A percentile compares a stretch with the other conserved stretches of the same genome.
These are phyloP conservation scores for Leucozona laternaria DNA, from an alignment of 2,888 invertebrate genomes.

Conservation along the genomic window DNA sequence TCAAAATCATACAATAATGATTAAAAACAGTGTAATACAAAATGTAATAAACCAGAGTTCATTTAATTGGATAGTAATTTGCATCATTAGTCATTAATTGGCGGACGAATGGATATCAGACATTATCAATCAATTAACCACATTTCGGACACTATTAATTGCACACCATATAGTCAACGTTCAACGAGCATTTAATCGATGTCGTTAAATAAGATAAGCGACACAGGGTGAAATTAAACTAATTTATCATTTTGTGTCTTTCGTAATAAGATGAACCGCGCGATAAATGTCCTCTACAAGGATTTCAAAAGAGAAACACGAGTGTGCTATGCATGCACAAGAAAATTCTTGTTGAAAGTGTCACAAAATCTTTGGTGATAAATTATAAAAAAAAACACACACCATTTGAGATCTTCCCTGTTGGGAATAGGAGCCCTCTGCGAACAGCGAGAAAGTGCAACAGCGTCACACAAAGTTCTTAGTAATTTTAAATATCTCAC, in stretches of 20 bases:
- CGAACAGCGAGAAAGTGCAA: neutral
- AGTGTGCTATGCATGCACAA: neutral
- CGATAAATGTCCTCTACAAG: neutral
- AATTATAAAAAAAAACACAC: conserved; percentile 16
- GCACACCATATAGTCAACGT: neutral
- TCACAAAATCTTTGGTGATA: conserved; percentile 26
- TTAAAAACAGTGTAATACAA: neutral
- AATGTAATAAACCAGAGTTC: neutral
- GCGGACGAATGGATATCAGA: neutral
- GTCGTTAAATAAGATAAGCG: neutral
- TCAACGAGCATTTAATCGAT: conserved; percentile 17
- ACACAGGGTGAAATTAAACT: neutral
- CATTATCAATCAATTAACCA: conserved; percentile 25
- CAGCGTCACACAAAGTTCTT: neutral
- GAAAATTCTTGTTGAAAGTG: neutral
- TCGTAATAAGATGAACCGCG: neutral
- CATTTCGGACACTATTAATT: conserved; percentile 11
- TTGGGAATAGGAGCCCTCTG: neutral
- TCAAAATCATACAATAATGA: too few relatives aligned
- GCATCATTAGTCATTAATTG: neutral
- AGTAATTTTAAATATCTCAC: neutral
- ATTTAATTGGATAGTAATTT: neutral
- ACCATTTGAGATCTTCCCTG: neutral
- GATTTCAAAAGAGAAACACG: neutral
- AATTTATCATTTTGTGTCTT: conserved; percentile 25